Evolutionary conservation across 2,113 vertebrate species (phyloP).

Genomic region (Paraplagusia blochii): DNA sequence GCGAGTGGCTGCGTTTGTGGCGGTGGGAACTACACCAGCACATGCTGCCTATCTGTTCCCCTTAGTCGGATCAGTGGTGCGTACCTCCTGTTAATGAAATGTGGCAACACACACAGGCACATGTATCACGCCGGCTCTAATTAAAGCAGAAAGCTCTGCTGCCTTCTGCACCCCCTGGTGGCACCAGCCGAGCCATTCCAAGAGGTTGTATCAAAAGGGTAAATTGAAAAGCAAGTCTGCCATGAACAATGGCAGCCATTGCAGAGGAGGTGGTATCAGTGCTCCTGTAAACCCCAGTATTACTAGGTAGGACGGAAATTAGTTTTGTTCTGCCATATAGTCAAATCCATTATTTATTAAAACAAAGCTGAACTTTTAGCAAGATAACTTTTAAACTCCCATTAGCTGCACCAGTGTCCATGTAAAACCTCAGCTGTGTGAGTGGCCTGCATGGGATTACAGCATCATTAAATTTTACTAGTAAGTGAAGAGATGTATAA

Average conservation of each 20-base stretch:
- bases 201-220: constrained; percentile 17
- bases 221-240: constrained; percentile 6
- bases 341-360: not conserved
- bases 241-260: not conserved
- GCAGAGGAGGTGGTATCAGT: no score
- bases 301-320: no score
- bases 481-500: not conserved
- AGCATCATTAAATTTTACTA: not conserved
- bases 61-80: constrained; percentile 56
- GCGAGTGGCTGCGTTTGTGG: constrained; percentile 17
- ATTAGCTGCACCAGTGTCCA: not conserved
- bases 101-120: constrained; percentile 68
- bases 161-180: constrained; percentile 45
- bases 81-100: constrained; percentile 62
- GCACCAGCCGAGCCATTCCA: constrained; percentile 35
- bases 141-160: constrained; percentile 50
- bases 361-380: not conserved
- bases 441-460: not conserved
- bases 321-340: no score
- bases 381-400: not conserved
- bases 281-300: no score
- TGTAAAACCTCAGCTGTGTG: not conserved
- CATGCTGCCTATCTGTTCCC: constrained; percentile 51
- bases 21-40: constrained; percentile 38
- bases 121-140: constrained; percentile 69